phyloP scores from a whole-genome alignment of 2,113 vertebrate species.

The Oncorhynchus nerka region DNA sequence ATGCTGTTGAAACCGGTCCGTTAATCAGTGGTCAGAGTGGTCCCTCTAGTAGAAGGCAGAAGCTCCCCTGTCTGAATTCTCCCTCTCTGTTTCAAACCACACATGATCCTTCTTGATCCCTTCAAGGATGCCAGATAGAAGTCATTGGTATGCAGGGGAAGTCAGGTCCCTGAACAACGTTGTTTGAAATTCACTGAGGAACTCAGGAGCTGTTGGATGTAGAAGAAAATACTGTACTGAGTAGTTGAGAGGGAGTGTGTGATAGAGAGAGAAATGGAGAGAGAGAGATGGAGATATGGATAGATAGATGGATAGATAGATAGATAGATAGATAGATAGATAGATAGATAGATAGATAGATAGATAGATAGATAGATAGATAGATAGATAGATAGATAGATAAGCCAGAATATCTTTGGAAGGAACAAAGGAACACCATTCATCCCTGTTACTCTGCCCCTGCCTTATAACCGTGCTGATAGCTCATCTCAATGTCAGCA shows the following conservation, averaged over 20 bases:
- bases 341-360: no score
- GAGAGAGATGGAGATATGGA: no score
- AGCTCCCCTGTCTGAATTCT: no score
- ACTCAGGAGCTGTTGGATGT: neutral
- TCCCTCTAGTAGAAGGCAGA: neutral
- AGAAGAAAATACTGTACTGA: neutral
- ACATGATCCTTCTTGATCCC: neutral
- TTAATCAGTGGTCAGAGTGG: conserved; percentile 1
- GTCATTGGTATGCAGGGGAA: neutral
- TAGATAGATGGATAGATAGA: no score
- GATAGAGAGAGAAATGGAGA: no score
- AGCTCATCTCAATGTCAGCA: conserved; percentile 46
- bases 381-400: no score
- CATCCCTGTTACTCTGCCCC: neutral
- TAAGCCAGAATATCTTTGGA: neutral
- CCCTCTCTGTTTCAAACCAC: neutral
- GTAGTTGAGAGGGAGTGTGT: neutral
- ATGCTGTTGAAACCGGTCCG: neutral
- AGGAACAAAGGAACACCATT: neutral
- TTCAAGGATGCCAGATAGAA: neutral
- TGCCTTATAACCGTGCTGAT: neutral
- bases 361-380: no score
- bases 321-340: no score
- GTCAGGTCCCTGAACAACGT: neutral
- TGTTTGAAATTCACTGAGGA: neutral